Evolutionary conservation across 2,888 invertebrate genomes (phyloP).

Genomic region (Caenorhabditis becei): DNA sequence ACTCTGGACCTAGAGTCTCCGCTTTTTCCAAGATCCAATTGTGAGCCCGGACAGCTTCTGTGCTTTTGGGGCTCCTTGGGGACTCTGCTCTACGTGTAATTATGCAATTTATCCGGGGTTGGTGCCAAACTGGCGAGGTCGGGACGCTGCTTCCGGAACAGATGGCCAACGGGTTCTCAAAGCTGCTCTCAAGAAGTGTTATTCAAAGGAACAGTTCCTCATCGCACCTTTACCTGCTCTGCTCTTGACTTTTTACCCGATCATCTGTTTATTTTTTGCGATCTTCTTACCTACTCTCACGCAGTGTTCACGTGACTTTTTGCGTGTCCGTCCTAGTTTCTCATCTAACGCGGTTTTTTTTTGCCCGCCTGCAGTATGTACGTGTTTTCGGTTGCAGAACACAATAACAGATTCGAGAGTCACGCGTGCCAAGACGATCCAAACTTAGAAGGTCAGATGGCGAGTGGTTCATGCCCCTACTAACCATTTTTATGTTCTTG

Average conservation of each 20-base stretch:
- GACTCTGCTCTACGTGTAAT: too few species aligned
- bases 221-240: too few species aligned
- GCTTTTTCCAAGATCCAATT: too few species aligned
- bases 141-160: background rate
- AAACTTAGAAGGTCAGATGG: constrained; percentile 1
- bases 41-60: background rate
- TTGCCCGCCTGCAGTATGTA: background rate
- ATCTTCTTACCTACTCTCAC: constrained; percentile 12
- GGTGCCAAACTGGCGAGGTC: background rate
- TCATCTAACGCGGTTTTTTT: constrained; percentile 10
- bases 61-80: too few species aligned
- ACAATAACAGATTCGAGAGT: background rate
- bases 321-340: background rate
- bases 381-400: background rate
- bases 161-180: background rate
- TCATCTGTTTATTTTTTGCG: constrained; percentile 30
- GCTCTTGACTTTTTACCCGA: background rate
- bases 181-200: too few species aligned
- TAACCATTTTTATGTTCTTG: constrained; percentile 13
- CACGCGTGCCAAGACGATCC: background rate
- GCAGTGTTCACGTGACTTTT: constrained; percentile 45
- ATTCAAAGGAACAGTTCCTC: too few species aligned
- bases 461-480: background rate
- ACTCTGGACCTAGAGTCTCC: background rate
- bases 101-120: background rate